phyloP scores from a whole-genome alignment of 2,888 invertebrate genomes.

The Xestia c-nigrum region DNA sequence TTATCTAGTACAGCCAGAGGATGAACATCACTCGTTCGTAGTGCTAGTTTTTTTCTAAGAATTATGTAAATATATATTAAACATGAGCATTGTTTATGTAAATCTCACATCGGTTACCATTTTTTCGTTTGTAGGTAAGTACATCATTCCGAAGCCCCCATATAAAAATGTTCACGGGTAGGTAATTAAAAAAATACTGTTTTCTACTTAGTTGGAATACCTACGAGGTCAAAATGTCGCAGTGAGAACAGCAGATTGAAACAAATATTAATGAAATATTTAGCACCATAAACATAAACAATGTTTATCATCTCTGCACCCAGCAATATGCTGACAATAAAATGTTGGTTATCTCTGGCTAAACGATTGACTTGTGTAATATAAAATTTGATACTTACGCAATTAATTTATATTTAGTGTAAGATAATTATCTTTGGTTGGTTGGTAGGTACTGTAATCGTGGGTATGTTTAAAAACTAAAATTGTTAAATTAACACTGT shows the following conservation, averaged over 20 bases:
- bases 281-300: not conserved
- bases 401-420: slow-evolving; percentile 7
- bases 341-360: slow-evolving; percentile 11
- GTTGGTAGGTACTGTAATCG: not conserved
- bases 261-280: not conserved
- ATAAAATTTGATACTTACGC: not conserved
- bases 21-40: not conserved
- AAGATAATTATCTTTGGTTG: slow-evolving; percentile 3
- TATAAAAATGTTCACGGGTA: not conserved
- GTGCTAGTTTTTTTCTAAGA: slow-evolving; percentile 13
- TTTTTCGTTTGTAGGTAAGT: not conserved
- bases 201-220: not conserved
- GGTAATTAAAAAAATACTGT: not conserved
- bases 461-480: not conserved
- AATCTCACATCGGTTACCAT: not conserved
- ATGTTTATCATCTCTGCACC: not conserved
- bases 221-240: no score
- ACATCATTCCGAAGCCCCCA: not conserved
- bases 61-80: slow-evolving; percentile 7
- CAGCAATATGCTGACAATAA: slow-evolving; percentile 10
- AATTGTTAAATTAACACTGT: not conserved
- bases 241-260: no score
- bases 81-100: not conserved
- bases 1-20: not conserved
- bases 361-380: not conserved